These are phyloP conservation scores for Tridacna gigas DNA, from an alignment of 2,888 invertebrate species.

Conservation along the genomic window DNA sequence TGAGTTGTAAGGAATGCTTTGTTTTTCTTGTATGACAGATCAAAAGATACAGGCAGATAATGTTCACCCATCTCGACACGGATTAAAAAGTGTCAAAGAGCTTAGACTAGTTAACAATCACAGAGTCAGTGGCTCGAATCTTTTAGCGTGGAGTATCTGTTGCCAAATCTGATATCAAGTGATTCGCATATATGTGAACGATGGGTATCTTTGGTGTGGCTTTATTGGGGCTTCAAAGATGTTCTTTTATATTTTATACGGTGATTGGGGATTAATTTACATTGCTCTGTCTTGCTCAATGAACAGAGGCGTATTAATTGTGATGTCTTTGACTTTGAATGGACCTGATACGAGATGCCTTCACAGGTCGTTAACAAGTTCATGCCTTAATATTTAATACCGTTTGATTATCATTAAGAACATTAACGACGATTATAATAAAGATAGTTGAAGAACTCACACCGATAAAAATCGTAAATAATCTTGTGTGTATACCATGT, in stretches of 20 bases:
- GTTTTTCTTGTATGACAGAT: too few species aligned
- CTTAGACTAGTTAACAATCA: conserved; percentile 12
- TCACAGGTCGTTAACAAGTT: conserved; percentile 50
- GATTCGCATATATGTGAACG: conserved; percentile 29
- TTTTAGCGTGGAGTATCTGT: not conserved
- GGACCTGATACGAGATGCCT: conserved; percentile 24
- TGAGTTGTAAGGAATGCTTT: too few species aligned
- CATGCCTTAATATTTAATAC: conserved; percentile 25
- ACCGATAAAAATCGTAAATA: too few species aligned
- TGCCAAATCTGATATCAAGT: conserved; percentile 3
- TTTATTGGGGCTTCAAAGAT: conserved; percentile 21
- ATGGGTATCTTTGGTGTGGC: conserved; percentile 24
- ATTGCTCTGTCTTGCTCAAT: conserved; percentile 42
- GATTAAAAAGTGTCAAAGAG: conserved; percentile 61
- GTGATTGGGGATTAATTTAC: conserved; percentile 48
- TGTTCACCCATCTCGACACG: conserved; percentile 33
- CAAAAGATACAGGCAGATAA: conserved; percentile 6
- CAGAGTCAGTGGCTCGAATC: conserved; percentile 19
- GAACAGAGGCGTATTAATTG: conserved; percentile 26
- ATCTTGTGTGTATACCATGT: too few species aligned
- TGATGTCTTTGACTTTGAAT: conserved; percentile 19
- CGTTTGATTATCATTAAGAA: conserved; percentile 47
- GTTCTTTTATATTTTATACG: conserved; percentile 24
- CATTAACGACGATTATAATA: conserved; percentile 11
- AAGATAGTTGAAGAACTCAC: not conserved